phyloP scores from a whole-genome alignment of 2,888 invertebrate genomes.

The Eupithecia abbreviata region DNA sequence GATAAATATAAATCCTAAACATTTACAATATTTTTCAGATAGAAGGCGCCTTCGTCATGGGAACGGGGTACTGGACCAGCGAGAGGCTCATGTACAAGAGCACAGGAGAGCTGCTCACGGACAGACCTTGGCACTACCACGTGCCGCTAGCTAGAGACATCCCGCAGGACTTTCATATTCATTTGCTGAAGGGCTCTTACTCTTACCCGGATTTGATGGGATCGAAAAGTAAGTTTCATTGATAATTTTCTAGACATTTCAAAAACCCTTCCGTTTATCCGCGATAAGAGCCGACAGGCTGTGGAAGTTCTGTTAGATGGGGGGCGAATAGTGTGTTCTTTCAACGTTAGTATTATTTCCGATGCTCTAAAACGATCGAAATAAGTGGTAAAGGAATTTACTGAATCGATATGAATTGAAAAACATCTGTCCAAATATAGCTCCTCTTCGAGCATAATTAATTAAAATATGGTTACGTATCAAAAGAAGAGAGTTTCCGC shows the following conservation, averaged over 20 bases:
- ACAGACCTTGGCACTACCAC: conserved; percentile 88
- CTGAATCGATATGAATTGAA: too few species aligned
- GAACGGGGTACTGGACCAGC: conserved; percentile 85
- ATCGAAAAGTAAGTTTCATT: conserved; percentile 53
- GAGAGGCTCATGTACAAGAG: conserved; percentile 84
- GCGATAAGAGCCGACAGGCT: background rate
- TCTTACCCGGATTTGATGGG: conserved; percentile 50
- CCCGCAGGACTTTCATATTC: conserved; percentile 84
- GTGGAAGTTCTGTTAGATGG: background rate
- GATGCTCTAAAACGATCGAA: background rate
- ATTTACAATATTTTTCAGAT: conserved; percentile 54
- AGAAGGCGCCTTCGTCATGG: conserved; percentile 88
- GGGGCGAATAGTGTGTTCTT: too few species aligned
- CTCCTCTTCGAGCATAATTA: too few species aligned
- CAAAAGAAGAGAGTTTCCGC: background rate
- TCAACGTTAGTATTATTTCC: too few species aligned
- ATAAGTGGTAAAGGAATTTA: background rate
- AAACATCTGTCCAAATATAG: too few species aligned
- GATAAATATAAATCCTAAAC: background rate
- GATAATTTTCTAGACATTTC: background rate
- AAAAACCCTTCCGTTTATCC: background rate
- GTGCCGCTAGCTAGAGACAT: conserved; percentile 86
- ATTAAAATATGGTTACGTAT: too few species aligned
- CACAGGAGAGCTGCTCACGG: conserved; percentile 85
- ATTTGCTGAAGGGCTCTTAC: conserved; percentile 67